Evolutionary conservation across 2,113 vertebrate genomes (phyloP).

Genomic region (Sebastes fasciatus): DNA sequence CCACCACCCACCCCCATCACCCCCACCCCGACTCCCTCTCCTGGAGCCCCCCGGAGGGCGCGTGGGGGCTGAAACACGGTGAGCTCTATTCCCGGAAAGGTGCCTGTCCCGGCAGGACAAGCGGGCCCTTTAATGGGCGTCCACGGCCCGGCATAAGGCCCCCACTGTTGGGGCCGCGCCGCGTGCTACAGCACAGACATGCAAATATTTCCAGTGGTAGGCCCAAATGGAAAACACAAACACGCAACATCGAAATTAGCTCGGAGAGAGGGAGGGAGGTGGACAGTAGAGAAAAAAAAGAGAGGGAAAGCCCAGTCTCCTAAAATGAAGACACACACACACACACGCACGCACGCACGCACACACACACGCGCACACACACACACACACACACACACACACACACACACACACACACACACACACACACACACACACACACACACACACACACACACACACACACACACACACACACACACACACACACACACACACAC

Average conservation of each 20-base stretch:
- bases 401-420: constrained; percentile 43
- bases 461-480: constrained; percentile 58
- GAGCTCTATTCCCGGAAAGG: constrained; percentile 83
- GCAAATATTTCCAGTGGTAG: constrained; percentile 86
- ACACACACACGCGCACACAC: constrained; percentile 44
- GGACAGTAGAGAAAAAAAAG: constrained; percentile 68
- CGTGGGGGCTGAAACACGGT: constrained; percentile 77
- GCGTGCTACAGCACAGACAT: constrained; percentile 82
- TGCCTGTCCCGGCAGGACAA: constrained; percentile 83
- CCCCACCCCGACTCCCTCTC: constrained; percentile 60
- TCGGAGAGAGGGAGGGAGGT: constrained; percentile 67
- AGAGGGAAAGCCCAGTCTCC: constrained; percentile 78
- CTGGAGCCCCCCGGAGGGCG: constrained; percentile 69
- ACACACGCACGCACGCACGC: constrained; percentile 58
- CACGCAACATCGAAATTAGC: constrained; percentile 85
- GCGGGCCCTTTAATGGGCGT: constrained; percentile 83
- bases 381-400: constrained; percentile 47
- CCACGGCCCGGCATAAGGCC: constrained; percentile 79
- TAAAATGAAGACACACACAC: constrained; percentile 60
- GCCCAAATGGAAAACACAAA: constrained; percentile 86
- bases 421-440: constrained; percentile 54
- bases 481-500: constrained; percentile 43
- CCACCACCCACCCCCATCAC: constrained; percentile 32
- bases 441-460: constrained; percentile 52
- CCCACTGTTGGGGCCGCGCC: constrained; percentile 80